phyloP scores from a whole-genome alignment of 2,113 vertebrate genomes.

The Illadopsis cleaveri region DNA sequence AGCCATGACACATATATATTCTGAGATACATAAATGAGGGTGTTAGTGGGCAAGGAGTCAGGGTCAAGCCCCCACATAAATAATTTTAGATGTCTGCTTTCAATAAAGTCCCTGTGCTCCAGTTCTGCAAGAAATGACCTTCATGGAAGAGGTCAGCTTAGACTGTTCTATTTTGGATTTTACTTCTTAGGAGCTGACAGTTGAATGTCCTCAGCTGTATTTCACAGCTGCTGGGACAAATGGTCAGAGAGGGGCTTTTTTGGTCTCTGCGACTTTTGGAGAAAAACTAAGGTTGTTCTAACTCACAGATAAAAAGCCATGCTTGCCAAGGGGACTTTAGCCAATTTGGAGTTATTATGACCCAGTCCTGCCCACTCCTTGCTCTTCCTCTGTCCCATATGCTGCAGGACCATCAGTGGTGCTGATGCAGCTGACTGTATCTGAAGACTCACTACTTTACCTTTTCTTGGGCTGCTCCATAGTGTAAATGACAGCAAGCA shows the following conservation, averaged over 20 bases:
- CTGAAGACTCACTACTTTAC: background rate
- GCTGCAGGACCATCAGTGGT: background rate
- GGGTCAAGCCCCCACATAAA: background rate
- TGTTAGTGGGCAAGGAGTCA: background rate
- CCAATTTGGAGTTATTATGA: background rate
- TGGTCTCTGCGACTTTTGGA: background rate
- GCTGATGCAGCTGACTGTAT: background rate
- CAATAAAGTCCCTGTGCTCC: background rate
- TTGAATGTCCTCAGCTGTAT: background rate
- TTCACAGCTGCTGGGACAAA: background rate
- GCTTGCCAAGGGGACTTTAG: background rate
- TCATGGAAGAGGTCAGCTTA: background rate
- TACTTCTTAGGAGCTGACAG: background rate
- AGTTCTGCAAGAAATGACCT: background rate
- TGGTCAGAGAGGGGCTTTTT: background rate
- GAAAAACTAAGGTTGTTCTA: background rate
- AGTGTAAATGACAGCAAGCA: background rate
- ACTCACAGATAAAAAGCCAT: background rate
- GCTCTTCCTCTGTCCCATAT: background rate
- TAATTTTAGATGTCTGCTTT: background rate
- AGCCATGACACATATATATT: background rate
- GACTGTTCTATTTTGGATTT: background rate
- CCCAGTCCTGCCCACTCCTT: background rate
- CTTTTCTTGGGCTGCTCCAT: background rate
- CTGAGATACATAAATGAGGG: background rate